These are phyloP conservation scores for Scomber scombrus DNA, from an alignment of 2,113 vertebrate species.

Conservation along the genomic window DNA sequence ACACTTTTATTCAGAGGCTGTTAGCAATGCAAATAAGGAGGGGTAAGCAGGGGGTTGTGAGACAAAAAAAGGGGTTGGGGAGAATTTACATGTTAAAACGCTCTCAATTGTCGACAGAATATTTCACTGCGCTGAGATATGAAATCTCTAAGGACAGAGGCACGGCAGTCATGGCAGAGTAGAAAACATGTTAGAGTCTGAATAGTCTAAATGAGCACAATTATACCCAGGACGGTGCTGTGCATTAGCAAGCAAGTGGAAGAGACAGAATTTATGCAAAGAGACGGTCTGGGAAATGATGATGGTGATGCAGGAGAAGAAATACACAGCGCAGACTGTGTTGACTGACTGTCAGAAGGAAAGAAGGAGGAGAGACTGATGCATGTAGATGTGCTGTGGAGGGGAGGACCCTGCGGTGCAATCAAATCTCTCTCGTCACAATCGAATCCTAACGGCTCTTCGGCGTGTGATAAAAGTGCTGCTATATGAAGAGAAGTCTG, in stretches of 20 bases:
- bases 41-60: constrained; percentile 18
- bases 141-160: constrained; percentile 41
- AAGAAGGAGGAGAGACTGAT: neutral
- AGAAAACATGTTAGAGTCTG: constrained; percentile 36
- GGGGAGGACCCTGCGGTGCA: constrained; percentile 17
- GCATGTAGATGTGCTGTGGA: neutral
- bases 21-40: constrained; percentile 62
- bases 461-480: neutral
- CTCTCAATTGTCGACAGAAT: constrained; percentile 35
- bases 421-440: constrained; percentile 28
- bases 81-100: constrained; percentile 63
- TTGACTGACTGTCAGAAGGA: constrained; percentile 19
- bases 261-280: constrained; percentile 50
- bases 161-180: constrained; percentile 11
- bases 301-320: constrained; percentile 29
- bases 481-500: neutral
- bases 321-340: constrained; percentile 8
- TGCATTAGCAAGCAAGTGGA: constrained; percentile 50
- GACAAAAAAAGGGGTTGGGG: neutral
- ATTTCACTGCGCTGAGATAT: constrained; percentile 30
- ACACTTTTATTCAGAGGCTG: constrained; percentile 34
- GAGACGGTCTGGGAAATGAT: constrained; percentile 27
- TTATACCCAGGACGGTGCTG: constrained; percentile 41
- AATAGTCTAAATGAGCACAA: constrained; percentile 54
- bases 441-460: neutral